Evolutionary conservation across 2,113 vertebrate species (phyloP).

Genomic region (Pseudorasbora parva): DNA sequence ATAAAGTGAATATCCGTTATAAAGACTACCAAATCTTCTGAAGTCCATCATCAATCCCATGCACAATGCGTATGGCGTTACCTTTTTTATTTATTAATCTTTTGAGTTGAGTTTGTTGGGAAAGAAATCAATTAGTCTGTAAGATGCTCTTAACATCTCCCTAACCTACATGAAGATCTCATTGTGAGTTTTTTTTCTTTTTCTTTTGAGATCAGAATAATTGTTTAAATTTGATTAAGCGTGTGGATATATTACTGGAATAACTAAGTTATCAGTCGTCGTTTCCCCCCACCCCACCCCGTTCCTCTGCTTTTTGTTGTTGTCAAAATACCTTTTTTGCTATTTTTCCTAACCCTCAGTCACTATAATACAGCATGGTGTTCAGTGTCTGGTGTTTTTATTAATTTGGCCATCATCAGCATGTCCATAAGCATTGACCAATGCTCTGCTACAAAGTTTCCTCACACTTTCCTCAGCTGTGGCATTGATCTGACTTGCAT

Average conservation of each 20-base stretch:
- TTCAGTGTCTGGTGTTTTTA: not conserved
- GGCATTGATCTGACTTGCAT: constrained; percentile 44
- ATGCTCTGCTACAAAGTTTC: not conserved
- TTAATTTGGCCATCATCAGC: constrained; percentile 9
- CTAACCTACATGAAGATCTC: not conserved
- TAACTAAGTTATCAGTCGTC: not conserved
- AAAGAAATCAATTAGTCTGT: not conserved
- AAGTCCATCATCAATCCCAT: not conserved
- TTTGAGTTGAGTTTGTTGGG: not conserved
- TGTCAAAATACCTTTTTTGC: not conserved
- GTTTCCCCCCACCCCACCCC: no score
- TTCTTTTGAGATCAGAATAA: not conserved
- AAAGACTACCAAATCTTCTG: not conserved
- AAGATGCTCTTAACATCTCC: not conserved
- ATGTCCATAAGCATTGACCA: constrained; percentile 10
- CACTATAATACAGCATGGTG: constrained; percentile 11
- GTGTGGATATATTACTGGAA: not conserved
- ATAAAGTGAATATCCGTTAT: not conserved
- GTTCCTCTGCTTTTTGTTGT: constrained; percentile 2
- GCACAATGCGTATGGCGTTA: not conserved
- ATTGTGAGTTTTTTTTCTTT: not conserved
- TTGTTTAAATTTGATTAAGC: not conserved
- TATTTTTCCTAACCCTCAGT: not conserved
- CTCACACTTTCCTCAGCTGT: constrained; percentile 17
- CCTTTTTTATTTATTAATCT: not conserved